Conservation (phyloP, 2,797 vertebrate genomes). For the Thripadectes ignobilis region DNA sequence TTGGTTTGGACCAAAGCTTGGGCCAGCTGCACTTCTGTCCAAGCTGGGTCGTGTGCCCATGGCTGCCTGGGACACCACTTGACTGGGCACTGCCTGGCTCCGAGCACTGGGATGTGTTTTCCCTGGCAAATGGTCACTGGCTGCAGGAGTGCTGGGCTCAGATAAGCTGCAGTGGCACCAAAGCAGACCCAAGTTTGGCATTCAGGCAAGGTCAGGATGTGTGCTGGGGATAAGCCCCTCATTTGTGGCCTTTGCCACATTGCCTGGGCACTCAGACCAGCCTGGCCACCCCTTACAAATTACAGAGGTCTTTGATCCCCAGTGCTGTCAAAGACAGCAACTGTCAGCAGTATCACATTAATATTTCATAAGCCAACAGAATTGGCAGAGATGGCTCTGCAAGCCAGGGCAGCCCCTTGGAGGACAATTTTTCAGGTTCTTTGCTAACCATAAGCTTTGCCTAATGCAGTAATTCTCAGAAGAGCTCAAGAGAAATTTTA, state of each 20-base stretch:
- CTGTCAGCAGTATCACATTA: background rate
- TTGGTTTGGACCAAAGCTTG: background rate
- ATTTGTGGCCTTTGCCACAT: fast-evolving
- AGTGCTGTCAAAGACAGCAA: background rate
- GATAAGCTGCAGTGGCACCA: fast-evolving
- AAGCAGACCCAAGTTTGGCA: background rate
- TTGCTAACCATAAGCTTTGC: background rate
- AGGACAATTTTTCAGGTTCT: background rate
- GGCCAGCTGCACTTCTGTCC: background rate
- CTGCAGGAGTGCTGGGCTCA: background rate
- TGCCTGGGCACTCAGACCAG: fast-evolving
- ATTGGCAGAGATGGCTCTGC: background rate
- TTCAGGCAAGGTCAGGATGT: background rate
- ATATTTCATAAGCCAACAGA: background rate
- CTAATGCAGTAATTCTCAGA: background rate
- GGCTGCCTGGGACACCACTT: background rate
- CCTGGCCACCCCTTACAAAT: fast-evolving
- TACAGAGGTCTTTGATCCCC: background rate
- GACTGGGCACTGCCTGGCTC: too few species aligned
- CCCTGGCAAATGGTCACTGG: background rate
- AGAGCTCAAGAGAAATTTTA: background rate
- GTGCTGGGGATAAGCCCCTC: fast-evolving
- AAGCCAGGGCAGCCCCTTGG: background rate
- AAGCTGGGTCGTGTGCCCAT: fast-evolving
- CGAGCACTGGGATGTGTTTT: background rate